These are phyloP conservation scores for Ypsolopha sequella DNA, from an alignment of 2,888 invertebrate species.

Conservation along the genomic window DNA sequence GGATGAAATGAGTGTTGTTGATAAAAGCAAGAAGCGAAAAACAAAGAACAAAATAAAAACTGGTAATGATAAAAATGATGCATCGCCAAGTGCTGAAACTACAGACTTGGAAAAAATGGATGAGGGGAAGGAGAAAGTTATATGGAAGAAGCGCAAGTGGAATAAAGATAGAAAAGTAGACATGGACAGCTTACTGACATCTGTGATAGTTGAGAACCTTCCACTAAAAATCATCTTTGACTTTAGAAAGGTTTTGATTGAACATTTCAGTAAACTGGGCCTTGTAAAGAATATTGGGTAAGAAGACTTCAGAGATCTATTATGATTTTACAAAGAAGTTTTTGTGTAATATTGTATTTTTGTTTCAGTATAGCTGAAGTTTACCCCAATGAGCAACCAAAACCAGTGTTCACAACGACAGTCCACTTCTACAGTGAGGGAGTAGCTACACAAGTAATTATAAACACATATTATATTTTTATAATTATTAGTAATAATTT, in stretches of 20 bases:
- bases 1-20: slow-evolving; percentile 53
- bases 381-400: slow-evolving; percentile 34
- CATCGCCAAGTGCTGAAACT: slow-evolving; percentile 14
- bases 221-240: slow-evolving; percentile 36
- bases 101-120: slow-evolving; percentile 18
- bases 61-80: slow-evolving; percentile 1
- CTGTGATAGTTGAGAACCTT: slow-evolving; percentile 43
- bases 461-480: background rate
- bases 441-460: slow-evolving; percentile 34
- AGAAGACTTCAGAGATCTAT: slow-evolving; percentile 6
- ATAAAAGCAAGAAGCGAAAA: slow-evolving; percentile 39
- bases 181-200: slow-evolving; percentile 17
- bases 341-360: background rate
- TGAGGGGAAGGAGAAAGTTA: slow-evolving; percentile 35
- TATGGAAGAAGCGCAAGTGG: slow-evolving; percentile 53
- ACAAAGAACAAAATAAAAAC: slow-evolving; percentile 22
- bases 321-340: background rate
- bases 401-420: slow-evolving; percentile 44
- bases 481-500: no score
- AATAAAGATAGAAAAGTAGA: slow-evolving; percentile 44
- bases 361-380: slow-evolving; percentile 43
- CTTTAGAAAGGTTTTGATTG: slow-evolving; percentile 37
- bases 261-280: slow-evolving; percentile 44
- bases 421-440: slow-evolving; percentile 37
- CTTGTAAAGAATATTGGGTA: slow-evolving; percentile 45